Evolutionary conservation across 2,888 invertebrate species (phyloP), one percentile per base, ranked within the genome.

Genomic region (Leptopilina myrica): DNA sequence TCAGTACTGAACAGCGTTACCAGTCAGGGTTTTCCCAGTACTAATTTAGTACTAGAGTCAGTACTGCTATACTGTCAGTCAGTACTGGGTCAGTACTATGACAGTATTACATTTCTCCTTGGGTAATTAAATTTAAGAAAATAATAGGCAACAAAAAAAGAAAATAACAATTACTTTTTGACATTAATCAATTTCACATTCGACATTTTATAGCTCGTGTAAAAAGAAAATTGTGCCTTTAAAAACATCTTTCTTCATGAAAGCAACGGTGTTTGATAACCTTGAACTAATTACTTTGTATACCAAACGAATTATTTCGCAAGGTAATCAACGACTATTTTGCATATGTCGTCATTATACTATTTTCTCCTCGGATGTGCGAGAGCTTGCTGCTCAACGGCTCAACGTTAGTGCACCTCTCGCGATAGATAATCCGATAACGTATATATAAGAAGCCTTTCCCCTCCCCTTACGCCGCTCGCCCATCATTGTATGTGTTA

Each of bases 221-320:
- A 49, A 11, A 49, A 12, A 64, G 64, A 43, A 11, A 43, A 12
- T 15, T 53, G 64, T 43, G n/a, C 64, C 65, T 33, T 3, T 65
- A 65, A 11, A 26, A 14, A 20, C 33, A 59, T 59, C 26, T 26
- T 33, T 20, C 56, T 73, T 73, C 20, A 53, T 76, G 49, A 59
- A 69, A 66, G 82, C 79, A 86, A 85, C 83, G 83, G 83, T 83
- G 80, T 83, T 80, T 67, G 84, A 77, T 80, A 86, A 83, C 85
- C 86, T 86, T 86, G 86, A 85, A 86, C 86, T 80, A 85, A 86
- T 85, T 86, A 86, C 73, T 53, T 33, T 53, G n/a, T 65, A 11
- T 53, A 66, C 43, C 53, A 78, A 75, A 83, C 80, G 73, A 85
- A 85, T 83, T 83, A 84, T 84, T 85, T 85, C 81, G 79, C 81